Percentiles rank a stretch among this genome's conserved stretches.
Evolutionary conservation across 2,113 vertebrate species (phyloP).

Genomic region (Tragelaphus strepsiceros): DNA sequence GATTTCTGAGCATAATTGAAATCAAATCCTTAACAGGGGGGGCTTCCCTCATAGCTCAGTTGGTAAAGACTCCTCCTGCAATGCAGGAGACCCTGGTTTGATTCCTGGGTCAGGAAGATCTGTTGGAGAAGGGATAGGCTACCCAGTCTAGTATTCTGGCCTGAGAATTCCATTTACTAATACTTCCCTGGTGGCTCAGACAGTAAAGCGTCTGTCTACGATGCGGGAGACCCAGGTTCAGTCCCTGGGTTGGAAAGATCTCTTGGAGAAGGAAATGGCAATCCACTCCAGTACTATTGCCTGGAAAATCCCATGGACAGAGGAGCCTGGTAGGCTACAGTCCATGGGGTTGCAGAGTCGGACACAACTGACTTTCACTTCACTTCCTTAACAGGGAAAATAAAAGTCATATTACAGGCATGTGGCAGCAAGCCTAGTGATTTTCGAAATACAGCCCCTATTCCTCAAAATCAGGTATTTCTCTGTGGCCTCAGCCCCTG

Average conservation of each 20-base stretch:
- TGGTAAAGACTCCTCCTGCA: neutral
- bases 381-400: constrained; percentile 7
- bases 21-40: neutral
- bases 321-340: no score
- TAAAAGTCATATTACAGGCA: neutral
- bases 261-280: no score
- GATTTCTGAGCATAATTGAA: neutral
- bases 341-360: neutral
- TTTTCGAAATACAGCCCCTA: neutral
- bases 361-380: neutral
- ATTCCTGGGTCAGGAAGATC: neutral
- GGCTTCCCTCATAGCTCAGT: neutral
- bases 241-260: no score
- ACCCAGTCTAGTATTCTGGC: neutral
- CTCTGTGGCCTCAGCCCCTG: neutral
- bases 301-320: no score
- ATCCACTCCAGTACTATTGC: no score
- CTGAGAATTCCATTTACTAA: neutral
- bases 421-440: neutral
- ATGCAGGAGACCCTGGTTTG: neutral
- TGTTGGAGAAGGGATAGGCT: neutral
- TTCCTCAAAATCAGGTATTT: neutral
- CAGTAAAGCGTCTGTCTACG: no score
- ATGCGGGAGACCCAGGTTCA: no score
- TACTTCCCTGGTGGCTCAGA: no score